Percentiles rank a stretch among this genome's conserved stretches.
phyloP scores from a whole-genome alignment of 1,140 invertebrate species.

The Calephelis nemesis region DNA sequence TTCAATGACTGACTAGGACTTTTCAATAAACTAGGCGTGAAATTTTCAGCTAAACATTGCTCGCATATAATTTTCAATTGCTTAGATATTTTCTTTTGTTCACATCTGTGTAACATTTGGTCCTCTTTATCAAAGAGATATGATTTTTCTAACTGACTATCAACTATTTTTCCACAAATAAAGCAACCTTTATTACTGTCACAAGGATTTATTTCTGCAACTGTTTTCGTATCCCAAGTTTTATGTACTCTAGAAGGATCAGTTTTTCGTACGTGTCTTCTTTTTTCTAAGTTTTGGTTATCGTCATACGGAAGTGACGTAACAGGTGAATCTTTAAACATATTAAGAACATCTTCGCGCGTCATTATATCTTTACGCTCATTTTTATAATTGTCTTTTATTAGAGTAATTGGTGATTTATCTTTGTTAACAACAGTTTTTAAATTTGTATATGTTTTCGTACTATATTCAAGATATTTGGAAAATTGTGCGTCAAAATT shows the following conservation, averaged over 20 bases:
- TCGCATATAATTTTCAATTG: conserved; percentile 65
- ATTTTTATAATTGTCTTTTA: conserved; percentile 49
- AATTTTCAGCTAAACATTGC: conserved; percentile 55
- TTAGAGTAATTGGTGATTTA: conserved; percentile 48
- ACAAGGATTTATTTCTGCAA: conserved; percentile 45
- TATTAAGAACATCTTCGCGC: conserved; percentile 64
- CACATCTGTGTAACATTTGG: conserved; percentile 59
- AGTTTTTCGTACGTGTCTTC: conserved; percentile 60
- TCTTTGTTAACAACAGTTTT: conserved; percentile 40
- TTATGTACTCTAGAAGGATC: conserved; percentile 61
- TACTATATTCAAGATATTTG: conserved; percentile 56
- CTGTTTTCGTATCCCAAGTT: conserved; percentile 42
- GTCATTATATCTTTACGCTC: conserved; percentile 48
- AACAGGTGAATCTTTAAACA: conserved; percentile 71
- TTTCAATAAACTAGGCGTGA: conserved; percentile 55
- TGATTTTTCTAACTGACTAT: conserved; percentile 54
- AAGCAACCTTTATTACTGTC: conserved; percentile 55
- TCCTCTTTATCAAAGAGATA: conserved; percentile 72
- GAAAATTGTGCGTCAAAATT: conserved; percentile 64
- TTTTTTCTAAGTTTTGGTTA: conserved; percentile 47
- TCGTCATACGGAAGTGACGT: conserved; percentile 51
- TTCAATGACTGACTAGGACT: conserved; percentile 54
- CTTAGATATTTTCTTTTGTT: conserved; percentile 49
- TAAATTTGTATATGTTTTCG: conserved; percentile 46
- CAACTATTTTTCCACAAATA: conserved; percentile 58